These are phyloP conservation scores for Ochropacha duplaris DNA, from an alignment of 2,888 invertebrate genomes.

Conservation along the genomic window DNA sequence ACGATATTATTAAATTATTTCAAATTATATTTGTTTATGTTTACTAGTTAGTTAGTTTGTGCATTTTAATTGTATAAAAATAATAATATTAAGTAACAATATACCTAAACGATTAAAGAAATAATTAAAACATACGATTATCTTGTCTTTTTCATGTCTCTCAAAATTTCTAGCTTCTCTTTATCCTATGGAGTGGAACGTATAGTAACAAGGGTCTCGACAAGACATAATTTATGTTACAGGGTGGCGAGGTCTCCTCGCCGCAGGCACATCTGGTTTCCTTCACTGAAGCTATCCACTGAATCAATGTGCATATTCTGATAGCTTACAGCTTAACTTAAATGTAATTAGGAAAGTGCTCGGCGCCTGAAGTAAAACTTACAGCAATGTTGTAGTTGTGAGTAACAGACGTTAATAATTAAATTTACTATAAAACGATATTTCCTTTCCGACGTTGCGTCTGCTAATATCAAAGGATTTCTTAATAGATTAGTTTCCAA, in stretches of 20 bases:
- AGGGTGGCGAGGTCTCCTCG: constrained; percentile 36
- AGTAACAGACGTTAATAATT: neutral
- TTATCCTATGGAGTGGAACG: neutral
- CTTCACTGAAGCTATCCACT: constrained; percentile 40
- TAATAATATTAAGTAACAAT: too few species aligned
- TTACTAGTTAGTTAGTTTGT: too few species aligned
- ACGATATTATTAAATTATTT: too few species aligned
- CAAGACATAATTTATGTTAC: constrained; percentile 65
- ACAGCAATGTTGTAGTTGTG: neutral
- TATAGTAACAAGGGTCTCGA: constrained; percentile 53
- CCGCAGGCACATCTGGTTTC: constrained; percentile 59
- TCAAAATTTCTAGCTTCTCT: neutral
- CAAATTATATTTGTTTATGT: too few species aligned
- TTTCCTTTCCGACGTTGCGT: neutral
- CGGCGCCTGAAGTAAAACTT: neutral
- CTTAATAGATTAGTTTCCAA: too few species aligned
- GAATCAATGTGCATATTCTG: constrained; percentile 8
- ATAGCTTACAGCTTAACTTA: neutral
- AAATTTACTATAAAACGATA: neutral
- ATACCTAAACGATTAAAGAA: too few species aligned
- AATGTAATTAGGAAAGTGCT: neutral
- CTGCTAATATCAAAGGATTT: too few species aligned
- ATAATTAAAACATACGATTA: too few species aligned
- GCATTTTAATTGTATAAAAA: too few species aligned
- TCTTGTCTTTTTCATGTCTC: too few species aligned